Evolutionary conservation across 2,113 vertebrate species (phyloP).

Genomic region (Nerophis ophidion): DNA sequence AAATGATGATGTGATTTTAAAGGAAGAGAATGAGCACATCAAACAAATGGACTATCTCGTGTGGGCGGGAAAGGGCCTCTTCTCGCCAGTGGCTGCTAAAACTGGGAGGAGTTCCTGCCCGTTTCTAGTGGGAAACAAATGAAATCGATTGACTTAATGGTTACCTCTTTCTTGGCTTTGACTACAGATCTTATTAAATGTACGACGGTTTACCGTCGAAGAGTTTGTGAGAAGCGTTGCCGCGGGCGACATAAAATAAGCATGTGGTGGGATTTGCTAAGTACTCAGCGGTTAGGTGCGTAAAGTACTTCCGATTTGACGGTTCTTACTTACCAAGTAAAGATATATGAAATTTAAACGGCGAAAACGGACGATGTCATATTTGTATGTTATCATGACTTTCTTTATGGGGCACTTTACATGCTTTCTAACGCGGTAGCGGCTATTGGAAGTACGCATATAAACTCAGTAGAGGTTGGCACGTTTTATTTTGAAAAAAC

Average conservation of each 20-base stretch:
- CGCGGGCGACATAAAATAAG: not conserved
- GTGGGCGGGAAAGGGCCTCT: slow-evolving; percentile 20
- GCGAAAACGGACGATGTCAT: not conserved
- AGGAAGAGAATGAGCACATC: not conserved
- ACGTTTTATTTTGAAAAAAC: slow-evolving; percentile 38
- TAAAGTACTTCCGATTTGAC: not conserved
- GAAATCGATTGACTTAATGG: too few relatives aligned
- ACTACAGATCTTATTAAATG: too few relatives aligned
- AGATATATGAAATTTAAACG: not conserved
- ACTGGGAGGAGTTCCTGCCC: slow-evolving; percentile 39
- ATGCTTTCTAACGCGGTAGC: too few relatives aligned
- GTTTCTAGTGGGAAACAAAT: slow-evolving; percentile 30
- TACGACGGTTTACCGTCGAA: not conserved
- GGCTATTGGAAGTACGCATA: too few relatives aligned
- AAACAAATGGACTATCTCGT: not conserved
- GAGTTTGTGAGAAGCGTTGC: not conserved
- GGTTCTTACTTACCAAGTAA: not conserved
- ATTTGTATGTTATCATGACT: not conserved
- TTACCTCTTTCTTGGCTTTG: too few relatives aligned
- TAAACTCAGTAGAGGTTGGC: too few relatives aligned
- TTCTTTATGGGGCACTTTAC: too few relatives aligned
- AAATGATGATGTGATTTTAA: not conserved
- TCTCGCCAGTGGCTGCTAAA: slow-evolving; percentile 31
- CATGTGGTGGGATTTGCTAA: not conserved
- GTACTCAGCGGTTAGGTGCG: not conserved